Evolutionary conservation across 1,140 invertebrate species (phyloP), one percentile per base, ranked within the genome.

Genomic region (Olivierus martensii): DNA sequence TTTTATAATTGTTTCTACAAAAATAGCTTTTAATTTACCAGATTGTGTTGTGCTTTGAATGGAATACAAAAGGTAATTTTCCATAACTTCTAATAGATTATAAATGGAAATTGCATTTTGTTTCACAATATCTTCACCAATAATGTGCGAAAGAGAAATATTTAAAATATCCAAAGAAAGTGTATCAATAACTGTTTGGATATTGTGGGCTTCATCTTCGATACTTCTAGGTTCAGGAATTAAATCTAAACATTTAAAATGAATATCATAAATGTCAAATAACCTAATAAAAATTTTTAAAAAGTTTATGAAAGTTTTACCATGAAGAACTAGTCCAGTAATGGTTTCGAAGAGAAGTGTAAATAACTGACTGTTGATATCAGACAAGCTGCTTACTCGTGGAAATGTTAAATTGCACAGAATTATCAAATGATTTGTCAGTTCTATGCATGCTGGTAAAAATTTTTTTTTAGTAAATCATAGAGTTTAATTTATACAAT

Each of bases 131-230:
- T 53, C 56, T 47, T 57, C 56, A 0, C 56, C 56, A 34, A 44
- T 47, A 36, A 57, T 57, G 18, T 57, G 52, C 17, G 51, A 53
- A 15, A 57, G 35, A 37, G 56, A 57, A 10, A 57, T 46, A 15
- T 44, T 46, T 22, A 57, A 39, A 36, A 57, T 11, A 47, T 57
- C 56, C 17, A 57, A 43, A 18, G 56, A 53, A 3, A 57, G 19
- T 38, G 51, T 47, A 46, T 57, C 51, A 42, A 57, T 57, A 4
- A 57, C 39, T 11, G 48, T 47, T 42, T 57, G 56, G 28, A 57
- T 28, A 46, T 57, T 53, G 39, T 57, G 51, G 14, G 41, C 56
- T 44, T 57, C 56, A 15, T 44, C 47, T 49, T 28, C 51, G 11
- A 15, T 49, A 21, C 10, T 51, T 15, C 15, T 37, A 22, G 28